Evolutionary conservation across 2,888 invertebrate species (phyloP), one percentile per base, ranked within the genome.

Genomic region (Hylaea fasciaria): DNA sequence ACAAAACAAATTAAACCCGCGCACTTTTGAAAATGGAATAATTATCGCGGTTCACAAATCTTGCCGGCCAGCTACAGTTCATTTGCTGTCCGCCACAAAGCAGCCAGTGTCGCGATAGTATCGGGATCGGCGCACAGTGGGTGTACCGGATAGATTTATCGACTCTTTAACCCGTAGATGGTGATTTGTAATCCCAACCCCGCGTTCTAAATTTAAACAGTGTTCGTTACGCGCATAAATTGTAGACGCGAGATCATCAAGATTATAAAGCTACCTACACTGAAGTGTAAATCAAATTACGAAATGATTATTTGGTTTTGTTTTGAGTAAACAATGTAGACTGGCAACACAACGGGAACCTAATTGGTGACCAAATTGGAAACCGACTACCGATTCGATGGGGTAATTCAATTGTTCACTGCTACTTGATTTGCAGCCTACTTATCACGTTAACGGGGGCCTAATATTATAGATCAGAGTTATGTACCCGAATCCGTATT

Each of bases 61-160:
- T 80, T 74, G 76, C 74, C 74, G 73, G 79, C 80, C 72, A 73
- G 81, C 81, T 75, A 79, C 83, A 83, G 81, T 83, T 83, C 85
- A 79, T 83, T 82, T 80, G 78, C 75, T 72, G 77, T 75, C 80
- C 77, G 82, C 81, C 80, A 83, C 79, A 78, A 78, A 77, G 76
- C 72, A 76, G 78, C 80, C 81, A 82, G 79, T 79, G 77, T 76
- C 80, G 73, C 74, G 89, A 88, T 86, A 80, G 68, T 76, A 86
- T 86, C 87, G 71, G 70, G 67, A 68, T 72, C 74, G 71, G 71
- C 72, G 70, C 70, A 68, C 77, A 74, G 89, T 87, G 86, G 87
- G 86, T 83, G 87, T 82, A 87, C 78, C 77, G 74, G 77, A 76
- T 80, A 83, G 85, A 88, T 87, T 87, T 87, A 87, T 86, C 80